phyloP scores from a whole-genome alignment of 2,797 vertebrate species.

The Peromyscus nudipes region DNA sequence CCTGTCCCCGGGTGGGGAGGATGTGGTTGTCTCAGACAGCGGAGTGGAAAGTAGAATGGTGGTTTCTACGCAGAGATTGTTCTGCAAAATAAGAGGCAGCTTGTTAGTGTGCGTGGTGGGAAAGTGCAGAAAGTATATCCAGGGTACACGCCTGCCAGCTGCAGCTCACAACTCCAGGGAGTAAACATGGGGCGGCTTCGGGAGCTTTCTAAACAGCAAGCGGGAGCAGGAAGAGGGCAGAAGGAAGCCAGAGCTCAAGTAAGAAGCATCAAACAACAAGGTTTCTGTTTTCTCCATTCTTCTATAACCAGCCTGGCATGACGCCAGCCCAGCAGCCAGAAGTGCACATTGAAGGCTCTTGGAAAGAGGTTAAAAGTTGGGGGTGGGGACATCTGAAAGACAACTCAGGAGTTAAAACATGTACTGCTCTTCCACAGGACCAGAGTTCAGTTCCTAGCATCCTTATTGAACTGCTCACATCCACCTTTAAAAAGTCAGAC shows the following conservation, averaged over 20 bases:
- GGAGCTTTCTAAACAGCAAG: not conserved
- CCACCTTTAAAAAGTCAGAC: not conserved
- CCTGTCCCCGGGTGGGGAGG: not conserved
- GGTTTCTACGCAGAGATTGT: not conserved
- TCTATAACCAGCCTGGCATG: not conserved
- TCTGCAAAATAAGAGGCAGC: slow-evolving; percentile 76
- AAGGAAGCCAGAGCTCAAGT: not conserved
- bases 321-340: not conserved
- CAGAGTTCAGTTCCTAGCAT: not conserved
- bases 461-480: not conserved
- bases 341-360: not conserved
- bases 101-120: not conserved
- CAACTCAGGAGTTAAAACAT: not conserved
- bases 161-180: not conserved
- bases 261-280: not conserved
- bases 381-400: not conserved
- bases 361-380: not conserved
- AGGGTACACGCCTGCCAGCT: not conserved
- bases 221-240: not conserved
- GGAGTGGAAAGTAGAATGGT: slow-evolving; percentile 49
- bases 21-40: slow-evolving; percentile 58
- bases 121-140: not conserved
- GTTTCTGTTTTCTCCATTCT: not conserved
- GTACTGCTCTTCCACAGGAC: too few relatives aligned
- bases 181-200: not conserved